Base-by-base conservation (phyloP, 1,140 invertebrate species). In the Marisa cornuarietis region DNA sequence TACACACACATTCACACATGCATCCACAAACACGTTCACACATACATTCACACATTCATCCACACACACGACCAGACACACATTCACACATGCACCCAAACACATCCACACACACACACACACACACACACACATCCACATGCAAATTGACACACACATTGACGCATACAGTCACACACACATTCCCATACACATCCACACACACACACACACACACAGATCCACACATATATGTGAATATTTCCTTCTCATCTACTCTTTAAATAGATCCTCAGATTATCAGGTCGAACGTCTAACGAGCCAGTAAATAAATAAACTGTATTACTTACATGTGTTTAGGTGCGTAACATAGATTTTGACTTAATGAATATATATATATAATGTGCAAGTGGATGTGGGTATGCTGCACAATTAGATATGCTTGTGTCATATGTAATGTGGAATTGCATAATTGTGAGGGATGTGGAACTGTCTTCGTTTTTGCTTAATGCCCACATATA, bases 101-200 rank as follows among this genome's bases (percentile, higher is more conserved):
- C 72, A 73, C 71, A 73, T 24, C 24, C 49, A 73, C 22, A 73
- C 71, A 73, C 13, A 6, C 71, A 73, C 18, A 52, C 71, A 73
- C 18, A 73, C 71, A 73, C 71, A 52, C 49, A 5, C 49, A 52
- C 71, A 52, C 71, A 52, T 54, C n/a, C n/a, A n/a, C n/a, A n/a
- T n/a, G n/a, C n/a, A n/a, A n/a, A n/a, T n/a, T n/a, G n/a, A 52
- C 52, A 52, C 51, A 73, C 71, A 73, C 71, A 73, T 54, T 54
- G 49, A 58, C 71, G 52, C 71, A 73, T 54, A 52, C 71, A 73
- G 24, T 3, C 71, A 73, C 49, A 73, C 49, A 73, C 71, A 73
- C 8, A 52, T 54, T 54, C 71, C 52, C 71, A 73, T 54, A 73
- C 71, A 73, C 71, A 73, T n/a, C 52, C 71, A 52, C 49, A 54